Conservation (phyloP, 2,888 invertebrate genomes). For the Cataglyphis livida region DNA sequence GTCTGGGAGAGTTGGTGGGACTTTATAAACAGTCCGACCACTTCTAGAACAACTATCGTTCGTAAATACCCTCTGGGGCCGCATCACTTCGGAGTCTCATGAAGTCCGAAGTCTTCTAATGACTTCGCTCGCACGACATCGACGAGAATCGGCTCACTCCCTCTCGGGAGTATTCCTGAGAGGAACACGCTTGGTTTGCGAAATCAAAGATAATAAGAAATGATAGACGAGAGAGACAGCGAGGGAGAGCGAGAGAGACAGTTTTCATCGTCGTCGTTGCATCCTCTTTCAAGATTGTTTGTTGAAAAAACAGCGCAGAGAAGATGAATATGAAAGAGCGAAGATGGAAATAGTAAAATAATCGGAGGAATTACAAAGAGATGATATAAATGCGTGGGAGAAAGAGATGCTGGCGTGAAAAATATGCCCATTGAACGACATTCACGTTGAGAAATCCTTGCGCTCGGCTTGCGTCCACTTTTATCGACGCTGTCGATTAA, state of each 20-base stretch:
- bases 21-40: slow-evolving; percentile 41
- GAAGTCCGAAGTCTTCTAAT: slow-evolving; percentile 4
- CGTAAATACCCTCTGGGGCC: slow-evolving; percentile 56
- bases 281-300: background rate
- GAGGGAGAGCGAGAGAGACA: slow-evolving; percentile 4
- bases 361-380: background rate
- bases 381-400: background rate
- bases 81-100: slow-evolving; percentile 17
- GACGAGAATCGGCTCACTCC: slow-evolving; percentile 3
- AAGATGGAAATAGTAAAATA: slow-evolving; percentile 16
- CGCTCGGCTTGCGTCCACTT: background rate
- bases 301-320: background rate
- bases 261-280: background rate
- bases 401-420: background rate
- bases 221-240: slow-evolving; percentile 4
- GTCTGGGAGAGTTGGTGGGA: slow-evolving; percentile 25
- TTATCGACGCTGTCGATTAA: background rate
- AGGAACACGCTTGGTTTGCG: background rate
- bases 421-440: slow-evolving; percentile 6
- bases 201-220: slow-evolving; percentile 56
- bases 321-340: slow-evolving; percentile 56
- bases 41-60: slow-evolving; percentile 47
- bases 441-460: background rate
- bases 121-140: slow-evolving; percentile 10
- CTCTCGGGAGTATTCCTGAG: background rate